Conservation (phyloP, 92 coral and sea anemone species). For the Pocillopora meandrina region DNA sequence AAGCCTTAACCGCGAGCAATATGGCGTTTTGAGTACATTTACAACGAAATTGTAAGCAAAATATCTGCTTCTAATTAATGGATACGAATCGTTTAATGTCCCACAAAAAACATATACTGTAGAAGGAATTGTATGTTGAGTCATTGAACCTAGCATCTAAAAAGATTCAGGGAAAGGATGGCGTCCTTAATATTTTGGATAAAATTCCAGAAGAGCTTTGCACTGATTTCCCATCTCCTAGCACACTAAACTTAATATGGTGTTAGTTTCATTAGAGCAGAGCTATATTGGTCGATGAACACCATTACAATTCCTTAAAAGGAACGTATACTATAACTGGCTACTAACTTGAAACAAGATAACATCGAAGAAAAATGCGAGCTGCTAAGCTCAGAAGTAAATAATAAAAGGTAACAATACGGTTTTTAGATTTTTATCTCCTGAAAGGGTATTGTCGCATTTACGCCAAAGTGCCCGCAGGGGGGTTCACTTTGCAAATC, state of each 20-base stretch:
- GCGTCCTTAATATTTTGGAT: not conserved
- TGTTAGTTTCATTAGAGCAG: not conserved
- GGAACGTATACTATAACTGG: too few species aligned
- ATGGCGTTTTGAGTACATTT: not conserved
- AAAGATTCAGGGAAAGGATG: not conserved
- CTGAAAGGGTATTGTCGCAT: not conserved
- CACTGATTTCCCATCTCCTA: not conserved
- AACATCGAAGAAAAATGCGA: not conserved
- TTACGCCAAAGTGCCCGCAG: slow-evolving; percentile 1
- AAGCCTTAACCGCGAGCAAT: slow-evolving; percentile 32
- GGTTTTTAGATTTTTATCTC: slow-evolving; percentile 6
- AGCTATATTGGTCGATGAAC: not conserved
- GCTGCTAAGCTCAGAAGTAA: too few species aligned
- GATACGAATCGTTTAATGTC: not conserved
- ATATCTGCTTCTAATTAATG: not conserved
- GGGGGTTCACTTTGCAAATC: too few species aligned
- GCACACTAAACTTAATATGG: not conserved
- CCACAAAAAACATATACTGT: not conserved
- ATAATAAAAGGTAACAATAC: not conserved
- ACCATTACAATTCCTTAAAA: not conserved
- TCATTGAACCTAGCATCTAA: not conserved
- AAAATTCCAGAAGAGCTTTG: not conserved
- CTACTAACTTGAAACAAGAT: not conserved
- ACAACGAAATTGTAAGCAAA: not conserved
- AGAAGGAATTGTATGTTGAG: not conserved